A percentile compares a stretch with the other conserved stretches of the same genome.
phyloP scores from a whole-genome alignment of 2,113 vertebrate genomes.

The Thamnaconus septentrionalis region DNA sequence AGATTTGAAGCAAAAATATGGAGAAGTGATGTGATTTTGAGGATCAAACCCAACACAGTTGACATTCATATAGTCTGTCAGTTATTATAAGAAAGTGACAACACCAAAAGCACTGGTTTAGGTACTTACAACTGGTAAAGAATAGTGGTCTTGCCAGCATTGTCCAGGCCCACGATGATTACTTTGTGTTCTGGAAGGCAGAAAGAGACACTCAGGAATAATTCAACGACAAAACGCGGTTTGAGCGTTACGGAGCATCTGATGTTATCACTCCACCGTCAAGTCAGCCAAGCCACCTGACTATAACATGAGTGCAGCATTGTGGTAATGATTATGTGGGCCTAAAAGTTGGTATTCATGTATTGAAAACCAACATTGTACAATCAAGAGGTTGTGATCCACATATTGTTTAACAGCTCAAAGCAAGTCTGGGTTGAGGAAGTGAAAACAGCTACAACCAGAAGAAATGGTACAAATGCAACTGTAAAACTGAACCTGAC shows the following conservation, averaged over 20 bases:
- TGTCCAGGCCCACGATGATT: constrained; percentile 98
- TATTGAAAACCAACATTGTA: no score
- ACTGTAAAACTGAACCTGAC: neutral
- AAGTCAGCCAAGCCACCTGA: constrained; percentile 4
- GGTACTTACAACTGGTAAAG: constrained; percentile 98
- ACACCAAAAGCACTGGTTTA: neutral
- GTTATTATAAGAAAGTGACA: neutral
- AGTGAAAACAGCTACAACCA: constrained; percentile 7
- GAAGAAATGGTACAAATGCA: neutral
- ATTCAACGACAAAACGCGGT: constrained; percentile 15
- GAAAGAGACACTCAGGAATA: constrained; percentile 23
- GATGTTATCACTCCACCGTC: constrained; percentile 4
- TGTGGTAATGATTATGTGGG: constrained; percentile 5
- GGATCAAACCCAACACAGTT: neutral
- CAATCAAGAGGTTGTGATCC: no score
- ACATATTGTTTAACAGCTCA: neutral
- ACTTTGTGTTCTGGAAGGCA: constrained; percentile 95
- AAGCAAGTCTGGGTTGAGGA: constrained; percentile 8
- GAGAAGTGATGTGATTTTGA: neutral
- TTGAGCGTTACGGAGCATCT: constrained; percentile 3
- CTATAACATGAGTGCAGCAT: constrained; percentile 2
- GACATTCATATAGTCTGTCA: neutral
- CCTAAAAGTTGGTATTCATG: no score
- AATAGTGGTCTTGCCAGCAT: constrained; percentile 98
- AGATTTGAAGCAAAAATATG: constrained; percentile 4